Evolutionary conservation across 2,797 vertebrate genomes (phyloP), one percentile per base, ranked within the genome.

Genomic region (Pachyuromys duprasi): DNA sequence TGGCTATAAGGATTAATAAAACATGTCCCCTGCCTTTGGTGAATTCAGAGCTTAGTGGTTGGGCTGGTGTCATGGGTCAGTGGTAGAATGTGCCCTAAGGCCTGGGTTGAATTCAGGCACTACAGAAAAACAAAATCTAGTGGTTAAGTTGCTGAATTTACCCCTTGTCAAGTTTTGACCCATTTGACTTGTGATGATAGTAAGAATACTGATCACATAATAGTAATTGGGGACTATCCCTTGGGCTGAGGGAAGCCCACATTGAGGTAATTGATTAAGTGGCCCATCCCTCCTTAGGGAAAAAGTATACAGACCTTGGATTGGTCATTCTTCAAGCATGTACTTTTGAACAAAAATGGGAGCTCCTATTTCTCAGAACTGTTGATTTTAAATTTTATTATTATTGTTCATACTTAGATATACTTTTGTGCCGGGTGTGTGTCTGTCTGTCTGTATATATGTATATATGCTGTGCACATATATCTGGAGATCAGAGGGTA

Each of bases 321-420:
- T 78, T 92, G n/a, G 26, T 72, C n/a, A 36, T 81, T 57, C n/a
- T 62, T 60, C 8, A 72, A 72, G 14, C 22, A 2, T 63, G 36
- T 57, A 97, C 97, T 96, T 31, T 95, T 74, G 88, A 82, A 36
- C n/a, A 83, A 93, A 91, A 91, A 95, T 86, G 53, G 82, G 4
- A 86, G 95, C 89, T 92, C 74, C 28, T 24, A 0, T 92, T 95
- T 86, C 78, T 96, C 60, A 28, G 74, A 93, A 97, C 86, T 62
- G 39, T 28, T 93, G 20, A 67, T 86, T 86, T 86, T 84, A 45
- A 45, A 42, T 42, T 83, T 31, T 63, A 33, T 67, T 67, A 31
- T 31, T 63, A 8, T 45, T 42, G 24, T 42, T 82, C 28, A 42
- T 83, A 83, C 8, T 63, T 63, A 83, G 60, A 45, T 62, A 60